Percentiles rank a stretch among this genome's conserved stretches.
These are phyloP conservation scores for Psittacara wagleri DNA, from an alignment of 2,113 vertebrate genomes.

Conservation along the genomic window DNA sequence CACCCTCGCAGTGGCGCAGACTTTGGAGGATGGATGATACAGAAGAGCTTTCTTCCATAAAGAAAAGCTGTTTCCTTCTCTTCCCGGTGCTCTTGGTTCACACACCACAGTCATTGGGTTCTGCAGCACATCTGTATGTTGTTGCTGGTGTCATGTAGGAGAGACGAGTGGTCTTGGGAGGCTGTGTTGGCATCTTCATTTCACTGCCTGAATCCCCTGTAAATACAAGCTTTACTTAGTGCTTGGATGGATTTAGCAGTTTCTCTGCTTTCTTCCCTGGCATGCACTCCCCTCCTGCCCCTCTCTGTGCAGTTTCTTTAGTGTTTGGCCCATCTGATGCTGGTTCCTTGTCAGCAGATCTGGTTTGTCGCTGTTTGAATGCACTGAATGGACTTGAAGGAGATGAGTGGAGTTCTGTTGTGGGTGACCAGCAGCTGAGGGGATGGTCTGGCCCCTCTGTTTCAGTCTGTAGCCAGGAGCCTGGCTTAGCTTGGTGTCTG, in stretches of 20 bases:
- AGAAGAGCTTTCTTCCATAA: background rate
- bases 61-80: background rate
- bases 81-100: background rate
- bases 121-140: background rate
- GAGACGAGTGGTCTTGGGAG: background rate
- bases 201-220: background rate
- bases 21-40: background rate
- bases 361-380: background rate
- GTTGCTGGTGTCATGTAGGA: background rate
- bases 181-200: background rate
- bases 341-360: background rate
- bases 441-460: background rate
- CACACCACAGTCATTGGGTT: background rate
- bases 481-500: background rate
- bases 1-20: background rate
- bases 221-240: background rate
- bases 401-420: background rate
- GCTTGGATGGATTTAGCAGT: background rate
- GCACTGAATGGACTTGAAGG: background rate
- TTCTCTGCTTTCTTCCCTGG: background rate
- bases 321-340: background rate
- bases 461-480: background rate
- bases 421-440: background rate
- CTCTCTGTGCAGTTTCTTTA: background rate
- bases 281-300: background rate